Percentiles rank a stretch among this genome's conserved stretches.
These are phyloP conservation scores for Drosophila ironensis DNA, from an alignment of 1,140 invertebrate species.

Conservation along the genomic window DNA sequence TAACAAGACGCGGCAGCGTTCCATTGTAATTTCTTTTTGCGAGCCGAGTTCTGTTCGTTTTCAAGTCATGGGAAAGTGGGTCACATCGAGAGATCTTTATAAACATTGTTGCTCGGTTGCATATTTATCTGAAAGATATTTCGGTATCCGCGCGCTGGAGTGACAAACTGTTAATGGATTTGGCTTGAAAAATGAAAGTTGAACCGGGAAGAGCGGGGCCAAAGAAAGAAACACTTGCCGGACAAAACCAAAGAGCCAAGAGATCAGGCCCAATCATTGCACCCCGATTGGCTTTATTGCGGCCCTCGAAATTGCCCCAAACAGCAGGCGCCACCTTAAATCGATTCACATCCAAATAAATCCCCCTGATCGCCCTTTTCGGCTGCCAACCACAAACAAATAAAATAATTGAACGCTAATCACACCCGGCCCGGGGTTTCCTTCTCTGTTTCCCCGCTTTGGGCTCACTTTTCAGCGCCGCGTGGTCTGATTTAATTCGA, in stretches of 20 bases:
- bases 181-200: constrained; percentile 55
- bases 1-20: constrained; percentile 39
- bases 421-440: constrained; percentile 23
- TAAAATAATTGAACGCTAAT: constrained; percentile 58
- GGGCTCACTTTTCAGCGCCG: constrained; percentile 1
- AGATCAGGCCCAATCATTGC: constrained; percentile 44
- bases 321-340: constrained; percentile 38
- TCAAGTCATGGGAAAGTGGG: constrained; percentile 43
- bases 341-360: constrained; percentile 34
- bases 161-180: constrained; percentile 51
- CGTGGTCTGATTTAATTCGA: constrained; percentile 27
- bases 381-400: constrained; percentile 47
- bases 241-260: background rate
- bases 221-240: constrained; percentile 7
- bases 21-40: constrained; percentile 50
- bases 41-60: constrained; percentile 25
- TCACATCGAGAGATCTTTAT: constrained; percentile 56
- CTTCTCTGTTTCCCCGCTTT: constrained; percentile 10
- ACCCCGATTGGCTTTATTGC: constrained; percentile 22
- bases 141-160: constrained; percentile 19
- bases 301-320: constrained; percentile 13
- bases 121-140: constrained; percentile 55
- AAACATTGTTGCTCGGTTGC: constrained; percentile 36
- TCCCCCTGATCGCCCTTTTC: constrained; percentile 31
- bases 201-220: constrained; percentile 1